Percentiles rank a stretch among this genome's conserved stretches.
These are phyloP conservation scores for Criorhina ranunculi DNA, from an alignment of 2,888 invertebrate species.

Conservation along the genomic window DNA sequence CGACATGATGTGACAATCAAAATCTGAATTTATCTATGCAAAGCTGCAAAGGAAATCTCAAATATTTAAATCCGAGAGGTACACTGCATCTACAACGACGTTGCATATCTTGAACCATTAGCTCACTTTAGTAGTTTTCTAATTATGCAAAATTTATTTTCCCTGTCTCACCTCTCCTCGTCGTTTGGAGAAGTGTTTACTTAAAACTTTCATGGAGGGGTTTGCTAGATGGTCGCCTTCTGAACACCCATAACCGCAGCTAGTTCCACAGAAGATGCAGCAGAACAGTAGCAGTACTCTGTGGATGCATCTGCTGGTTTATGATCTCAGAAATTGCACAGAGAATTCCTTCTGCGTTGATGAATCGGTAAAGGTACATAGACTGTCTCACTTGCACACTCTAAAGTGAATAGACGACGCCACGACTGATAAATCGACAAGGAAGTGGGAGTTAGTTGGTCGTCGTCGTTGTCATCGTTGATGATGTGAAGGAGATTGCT, in stretches of 20 bases:
- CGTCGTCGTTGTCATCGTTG: conserved; percentile 2
- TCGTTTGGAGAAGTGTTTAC: conserved; percentile 58
- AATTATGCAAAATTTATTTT: conserved; percentile 80
- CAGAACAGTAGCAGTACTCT: conserved; percentile 17
- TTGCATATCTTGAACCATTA: conserved; percentile 55
- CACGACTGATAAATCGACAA: conserved; percentile 56
- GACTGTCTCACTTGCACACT: not conserved
- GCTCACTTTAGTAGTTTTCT: conserved; percentile 79
- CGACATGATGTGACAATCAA: conserved; percentile 51
- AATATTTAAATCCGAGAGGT: conserved; percentile 47
- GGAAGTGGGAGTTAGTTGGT: conserved; percentile 44
- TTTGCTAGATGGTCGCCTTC: not conserved
- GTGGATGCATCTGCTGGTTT: conserved; percentile 69
- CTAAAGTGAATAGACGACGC: conserved; percentile 8
- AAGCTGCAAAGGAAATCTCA: conserved; percentile 53
- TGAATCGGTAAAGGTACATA: not conserved
- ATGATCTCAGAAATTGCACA: conserved; percentile 55
- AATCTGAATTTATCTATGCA: conserved; percentile 50
- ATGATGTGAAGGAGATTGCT: conserved; percentile 4
- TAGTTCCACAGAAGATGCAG: conserved; percentile 23
- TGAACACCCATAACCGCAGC: not conserved
- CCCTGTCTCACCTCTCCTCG: conserved; percentile 31
- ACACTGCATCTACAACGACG: conserved; percentile 23
- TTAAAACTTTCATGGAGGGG: conserved; percentile 29
- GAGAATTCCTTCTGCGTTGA: conserved; percentile 42